A percentile compares a stretch with the other conserved stretches of the same genome.
Evolutionary conservation across 2,797 vertebrate species (phyloP).

Genomic region (Melanotaenia parkinsoni): DNA sequence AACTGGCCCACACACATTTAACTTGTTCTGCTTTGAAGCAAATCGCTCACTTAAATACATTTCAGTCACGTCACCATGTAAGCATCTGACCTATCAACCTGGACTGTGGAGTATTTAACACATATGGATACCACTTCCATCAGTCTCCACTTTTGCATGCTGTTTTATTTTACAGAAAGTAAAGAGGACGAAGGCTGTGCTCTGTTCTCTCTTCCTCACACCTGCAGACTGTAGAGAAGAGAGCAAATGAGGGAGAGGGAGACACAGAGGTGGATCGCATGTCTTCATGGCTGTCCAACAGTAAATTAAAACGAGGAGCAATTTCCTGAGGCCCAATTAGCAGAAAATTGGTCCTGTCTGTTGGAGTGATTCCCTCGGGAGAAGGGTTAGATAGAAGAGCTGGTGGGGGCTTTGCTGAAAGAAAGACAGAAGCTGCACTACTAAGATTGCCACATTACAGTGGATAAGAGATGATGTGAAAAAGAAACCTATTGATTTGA

Average conservation of each 20-base stretch:
- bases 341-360: slow-evolving; percentile 85
- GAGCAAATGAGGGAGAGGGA: slow-evolving; percentile 37
- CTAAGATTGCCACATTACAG: slow-evolving; percentile 40
- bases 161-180: slow-evolving; percentile 41
- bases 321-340: slow-evolving; percentile 88
- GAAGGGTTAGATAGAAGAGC: slow-evolving; percentile 7
- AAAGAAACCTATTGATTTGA: slow-evolving; percentile 9
- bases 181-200: slow-evolving; percentile 10
- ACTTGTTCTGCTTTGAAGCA: slow-evolving; percentile 14
- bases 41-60: slow-evolving; percentile 27
- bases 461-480: slow-evolving; percentile 25
- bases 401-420: slow-evolving; percentile 33
- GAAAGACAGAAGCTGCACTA: slow-evolving; percentile 39
- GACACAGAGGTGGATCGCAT: slow-evolving; percentile 71
- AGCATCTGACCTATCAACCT: slow-evolving; percentile 46
- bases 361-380: slow-evolving; percentile 74
- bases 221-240: slow-evolving; percentile 54
- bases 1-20: slow-evolving; percentile 1
- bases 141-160: slow-evolving; percentile 26
- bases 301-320: slow-evolving; percentile 87
- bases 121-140: slow-evolving; percentile 50
- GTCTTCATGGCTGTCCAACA: slow-evolving; percentile 82
- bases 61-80: slow-evolving; percentile 21
- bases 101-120: slow-evolving; percentile 66
- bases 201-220: slow-evolving; percentile 57